phyloP scores from a whole-genome alignment of 2,113 vertebrate species.

The Canis aureus region DNA sequence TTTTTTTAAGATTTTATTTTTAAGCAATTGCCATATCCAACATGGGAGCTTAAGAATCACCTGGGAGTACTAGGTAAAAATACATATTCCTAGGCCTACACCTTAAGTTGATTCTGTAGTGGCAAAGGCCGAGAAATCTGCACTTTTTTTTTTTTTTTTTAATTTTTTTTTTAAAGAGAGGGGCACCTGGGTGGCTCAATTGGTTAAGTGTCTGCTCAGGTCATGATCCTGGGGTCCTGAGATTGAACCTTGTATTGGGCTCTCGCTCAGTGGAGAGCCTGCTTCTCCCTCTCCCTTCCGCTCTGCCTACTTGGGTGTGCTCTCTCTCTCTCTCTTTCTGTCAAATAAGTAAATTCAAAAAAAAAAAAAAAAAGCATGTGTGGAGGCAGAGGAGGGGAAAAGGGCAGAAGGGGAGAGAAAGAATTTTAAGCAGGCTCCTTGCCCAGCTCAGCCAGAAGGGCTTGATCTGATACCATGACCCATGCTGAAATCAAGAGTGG shows the following conservation, averaged over 20 bases:
- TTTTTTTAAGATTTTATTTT: not conserved
- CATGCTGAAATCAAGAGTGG: not conserved
- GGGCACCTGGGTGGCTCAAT: too few relatives aligned
- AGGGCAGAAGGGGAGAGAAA: not conserved
- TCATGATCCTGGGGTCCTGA: too few relatives aligned
- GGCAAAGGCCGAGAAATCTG: not conserved
- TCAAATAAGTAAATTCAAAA: too few relatives aligned
- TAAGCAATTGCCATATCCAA: not conserved
- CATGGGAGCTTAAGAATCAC: not conserved
- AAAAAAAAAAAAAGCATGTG: too few relatives aligned
- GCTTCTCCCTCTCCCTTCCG: too few relatives aligned
- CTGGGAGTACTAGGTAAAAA: not conserved
- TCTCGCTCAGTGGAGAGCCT: too few relatives aligned
- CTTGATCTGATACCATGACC: not conserved
- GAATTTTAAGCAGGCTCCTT: not conserved
- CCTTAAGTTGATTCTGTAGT: slow-evolving; percentile 22
- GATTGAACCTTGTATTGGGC: too few relatives aligned
- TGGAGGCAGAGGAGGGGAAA: too few relatives aligned
- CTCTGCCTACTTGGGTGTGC: too few relatives aligned
- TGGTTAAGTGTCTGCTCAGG: too few relatives aligned
- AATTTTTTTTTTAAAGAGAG: not conserved
- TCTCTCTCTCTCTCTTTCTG: too few relatives aligned
- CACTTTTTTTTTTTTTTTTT: too few relatives aligned
- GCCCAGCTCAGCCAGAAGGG: not conserved
- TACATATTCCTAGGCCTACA: not conserved